Percentiles rank a stretch among this genome's conserved stretches.
phyloP scores from a whole-genome alignment of 2,888 invertebrate genomes.

The Tanypteryx hageni region DNA sequence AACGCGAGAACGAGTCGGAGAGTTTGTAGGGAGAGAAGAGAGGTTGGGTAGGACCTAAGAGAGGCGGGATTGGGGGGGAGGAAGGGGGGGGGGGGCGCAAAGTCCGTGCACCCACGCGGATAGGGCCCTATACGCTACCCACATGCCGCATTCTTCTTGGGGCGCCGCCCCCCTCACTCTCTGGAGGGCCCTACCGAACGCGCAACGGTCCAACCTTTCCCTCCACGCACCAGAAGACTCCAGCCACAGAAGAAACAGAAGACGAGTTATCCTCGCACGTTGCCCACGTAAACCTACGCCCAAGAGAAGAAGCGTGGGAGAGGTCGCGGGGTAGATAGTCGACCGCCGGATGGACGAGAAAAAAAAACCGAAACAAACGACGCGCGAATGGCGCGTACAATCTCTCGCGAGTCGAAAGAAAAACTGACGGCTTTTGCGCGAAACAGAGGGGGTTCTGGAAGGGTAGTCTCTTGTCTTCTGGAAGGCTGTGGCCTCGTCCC shows the following conservation, averaged over 20 bases:
- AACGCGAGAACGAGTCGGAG: background rate
- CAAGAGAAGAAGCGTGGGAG: background rate
- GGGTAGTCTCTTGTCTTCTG: background rate
- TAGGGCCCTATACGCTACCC: background rate
- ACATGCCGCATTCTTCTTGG: background rate
- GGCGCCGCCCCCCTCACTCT: background rate
- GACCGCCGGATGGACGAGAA: background rate
- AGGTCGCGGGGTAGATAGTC: background rate
- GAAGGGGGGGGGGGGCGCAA: background rate
- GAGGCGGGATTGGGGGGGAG: too few species aligned
- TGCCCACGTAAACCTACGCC: background rate
- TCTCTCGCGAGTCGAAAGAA: background rate
- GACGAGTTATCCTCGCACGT: background rate
- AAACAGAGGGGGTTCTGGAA: background rate
- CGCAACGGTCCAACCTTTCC: too few species aligned
- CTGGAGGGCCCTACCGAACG: background rate
- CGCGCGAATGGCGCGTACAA: background rate
- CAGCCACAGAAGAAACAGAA: background rate
- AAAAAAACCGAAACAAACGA: background rate
- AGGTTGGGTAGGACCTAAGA: background rate
- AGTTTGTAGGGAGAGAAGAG: background rate
- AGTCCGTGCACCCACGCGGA: background rate
- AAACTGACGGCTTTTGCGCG: background rate
- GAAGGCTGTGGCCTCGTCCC: constrained; percentile 9
- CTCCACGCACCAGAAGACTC: background rate